These are phyloP conservation scores for Drosophila funebris DNA, from an alignment of 1,140 invertebrate genomes.

Conservation along the genomic window DNA sequence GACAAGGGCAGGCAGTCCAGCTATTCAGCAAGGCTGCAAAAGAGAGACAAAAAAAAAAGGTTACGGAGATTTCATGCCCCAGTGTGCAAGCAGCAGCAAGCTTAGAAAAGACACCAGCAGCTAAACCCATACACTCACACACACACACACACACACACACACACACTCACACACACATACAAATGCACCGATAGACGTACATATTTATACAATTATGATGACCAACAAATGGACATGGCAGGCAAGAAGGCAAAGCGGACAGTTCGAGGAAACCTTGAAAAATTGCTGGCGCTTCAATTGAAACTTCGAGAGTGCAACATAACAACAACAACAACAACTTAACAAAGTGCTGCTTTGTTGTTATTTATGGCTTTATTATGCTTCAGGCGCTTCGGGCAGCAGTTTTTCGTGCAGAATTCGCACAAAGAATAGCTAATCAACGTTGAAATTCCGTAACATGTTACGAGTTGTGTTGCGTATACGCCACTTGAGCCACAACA, in stretches of 20 bases:
- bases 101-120: slow-evolving; percentile 48
- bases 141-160: not conserved
- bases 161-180: not conserved
- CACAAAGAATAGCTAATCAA: slow-evolving; percentile 66
- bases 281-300: slow-evolving; percentile 64
- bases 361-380: slow-evolving; percentile 25
- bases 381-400: not conserved
- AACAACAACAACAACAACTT: slow-evolving; percentile 23
- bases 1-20: slow-evolving; percentile 45
- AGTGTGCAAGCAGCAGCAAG: slow-evolving; percentile 56
- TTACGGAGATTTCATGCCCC: slow-evolving; percentile 75
- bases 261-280: slow-evolving; percentile 49
- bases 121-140: slow-evolving; percentile 19
- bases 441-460: slow-evolving; percentile 61
- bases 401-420: slow-evolving; percentile 35
- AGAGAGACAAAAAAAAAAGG: slow-evolving; percentile 49
- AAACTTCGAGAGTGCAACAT: slow-evolving; percentile 60
- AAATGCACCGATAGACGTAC: no score
- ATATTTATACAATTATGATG: slow-evolving; percentile 19
- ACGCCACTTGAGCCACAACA: slow-evolving; percentile 29
- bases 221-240: slow-evolving; percentile 14
- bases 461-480: slow-evolving; percentile 54
- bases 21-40: slow-evolving; percentile 44
- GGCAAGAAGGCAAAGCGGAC: not conserved
- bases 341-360: slow-evolving; percentile 1